phyloP scores from a whole-genome alignment of 1,140 invertebrate species.

The Phymastichus coffea region DNA sequence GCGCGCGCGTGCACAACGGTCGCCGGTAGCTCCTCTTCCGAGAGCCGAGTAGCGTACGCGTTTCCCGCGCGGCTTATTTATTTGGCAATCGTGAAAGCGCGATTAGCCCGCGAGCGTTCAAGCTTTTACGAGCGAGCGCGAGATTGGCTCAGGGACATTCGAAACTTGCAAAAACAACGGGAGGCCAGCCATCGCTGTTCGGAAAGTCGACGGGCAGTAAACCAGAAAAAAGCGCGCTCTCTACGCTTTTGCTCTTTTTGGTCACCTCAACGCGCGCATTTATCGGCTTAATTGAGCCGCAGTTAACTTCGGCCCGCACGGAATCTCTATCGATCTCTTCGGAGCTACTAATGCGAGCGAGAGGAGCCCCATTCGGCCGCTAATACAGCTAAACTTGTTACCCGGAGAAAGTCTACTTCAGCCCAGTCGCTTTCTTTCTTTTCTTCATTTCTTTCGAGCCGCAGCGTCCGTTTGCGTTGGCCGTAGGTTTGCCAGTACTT shows the following conservation, averaged over 20 bases:
- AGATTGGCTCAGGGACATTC: background rate
- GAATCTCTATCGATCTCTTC: conserved; percentile 13
- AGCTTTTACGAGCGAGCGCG: background rate
- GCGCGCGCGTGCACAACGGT: too few relatives aligned
- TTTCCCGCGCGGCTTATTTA: too few relatives aligned
- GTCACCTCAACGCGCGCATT: conserved; percentile 8
- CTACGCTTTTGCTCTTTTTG: background rate
- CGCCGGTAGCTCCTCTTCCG: too few relatives aligned
- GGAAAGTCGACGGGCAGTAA: conserved; percentile 8
- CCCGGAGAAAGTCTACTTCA: conserved; percentile 5
- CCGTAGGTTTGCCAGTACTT: conserved; percentile 10
- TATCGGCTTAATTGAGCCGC: conserved; percentile 18
- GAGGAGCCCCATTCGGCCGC: background rate
- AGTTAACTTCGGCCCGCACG: background rate
- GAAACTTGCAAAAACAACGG: too few relatives aligned
- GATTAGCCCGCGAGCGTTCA: too few relatives aligned
- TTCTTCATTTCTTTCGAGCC: conserved; percentile 5
- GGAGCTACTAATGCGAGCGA: too few relatives aligned
- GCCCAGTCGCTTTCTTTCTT: background rate
- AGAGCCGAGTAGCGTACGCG: too few relatives aligned
- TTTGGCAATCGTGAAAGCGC: too few relatives aligned
- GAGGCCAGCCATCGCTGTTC: background rate
- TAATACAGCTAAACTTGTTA: background rate
- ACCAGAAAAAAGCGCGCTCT: conserved; percentile 24
- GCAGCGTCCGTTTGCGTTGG: background rate